Base-by-base conservation (phyloP, 1,140 invertebrate genomes). In the Achroia grisella region DNA sequence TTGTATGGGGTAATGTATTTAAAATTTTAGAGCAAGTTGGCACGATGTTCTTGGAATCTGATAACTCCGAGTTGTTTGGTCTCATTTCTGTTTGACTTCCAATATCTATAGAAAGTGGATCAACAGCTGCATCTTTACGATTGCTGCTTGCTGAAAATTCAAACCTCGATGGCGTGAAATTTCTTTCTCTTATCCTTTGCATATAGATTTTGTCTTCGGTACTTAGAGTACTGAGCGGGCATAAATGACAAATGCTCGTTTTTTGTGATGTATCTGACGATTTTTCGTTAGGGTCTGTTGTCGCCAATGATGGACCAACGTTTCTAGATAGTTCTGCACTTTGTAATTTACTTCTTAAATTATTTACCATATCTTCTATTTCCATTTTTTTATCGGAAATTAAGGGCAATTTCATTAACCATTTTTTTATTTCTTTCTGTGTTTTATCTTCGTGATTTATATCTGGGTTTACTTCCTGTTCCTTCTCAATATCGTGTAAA, bases 401-500 rank as follows among this genome's bases (percentile, higher is more conserved):
- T 1, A 48, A 28, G 10, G 51, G 37, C 12, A 54, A 32, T 39
- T 48, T 54, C 12, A 48, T 41, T 4, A 54, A 11, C 12, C 37
- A 48, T 31, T 34, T 42, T 9, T 12, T 10, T 40, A 54, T 48
- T 36, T 45, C 42, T 27, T 34, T 28, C n/a, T 13, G 10, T 10
- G 28, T 34, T 14, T 17, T 35, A 9, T 41, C 37, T 30, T 54
- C 45, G 11, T 40, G 11, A 14, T 48, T 11, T 11, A 13, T 17
- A 1, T 35, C 37, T 10, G 36, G 35, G 11, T 44, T 10, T 9
- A n/a, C 6, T 23, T 47, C 40, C 9, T 35, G 39, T 8, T 48
- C 51, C 11, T 44, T 44, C 27, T 54, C 51, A 10, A 48, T 36
- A 31, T 48, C 51, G 8, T 44, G 41, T n/a, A 54, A 15, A 10